Conservation (phyloP, 2,888 invertebrate species). For the Pristionchus exspectatus region DNA sequence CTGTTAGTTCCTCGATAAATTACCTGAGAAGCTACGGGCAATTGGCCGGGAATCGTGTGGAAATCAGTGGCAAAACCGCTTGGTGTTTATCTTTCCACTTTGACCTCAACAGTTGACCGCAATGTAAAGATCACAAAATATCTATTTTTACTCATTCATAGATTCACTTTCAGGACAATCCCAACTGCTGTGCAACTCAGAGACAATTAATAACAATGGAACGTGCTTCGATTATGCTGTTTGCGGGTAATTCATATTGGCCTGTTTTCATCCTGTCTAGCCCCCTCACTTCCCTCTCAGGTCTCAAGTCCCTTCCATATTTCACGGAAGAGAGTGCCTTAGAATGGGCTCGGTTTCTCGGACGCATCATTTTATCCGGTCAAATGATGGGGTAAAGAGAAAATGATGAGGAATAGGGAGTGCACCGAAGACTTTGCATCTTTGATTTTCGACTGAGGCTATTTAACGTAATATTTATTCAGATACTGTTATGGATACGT, state of each 20-base stretch:
- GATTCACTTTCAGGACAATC: not conserved
- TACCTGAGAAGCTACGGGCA: not conserved
- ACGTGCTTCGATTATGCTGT: constrained; percentile 24
- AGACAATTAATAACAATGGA: constrained; percentile 10
- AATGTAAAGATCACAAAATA: not conserved
- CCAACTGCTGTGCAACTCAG: not conserved
- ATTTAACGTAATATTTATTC: not conserved
- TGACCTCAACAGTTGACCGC: not conserved
- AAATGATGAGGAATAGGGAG: not conserved
- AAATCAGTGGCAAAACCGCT: not conserved
- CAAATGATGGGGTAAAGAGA: not conserved
- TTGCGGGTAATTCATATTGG: not conserved
- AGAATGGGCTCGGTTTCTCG: not conserved
- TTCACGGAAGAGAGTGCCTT: not conserved
- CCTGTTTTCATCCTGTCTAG: not conserved
- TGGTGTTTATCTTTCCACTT: not conserved
- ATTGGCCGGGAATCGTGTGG: not conserved
- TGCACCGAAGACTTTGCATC: not conserved
- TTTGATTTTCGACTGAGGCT: not conserved
- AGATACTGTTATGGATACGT: constrained; percentile 53
- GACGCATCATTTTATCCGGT: not conserved
- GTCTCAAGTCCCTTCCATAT: not conserved
- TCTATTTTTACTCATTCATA: not conserved
- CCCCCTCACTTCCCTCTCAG: not conserved
- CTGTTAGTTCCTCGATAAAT: not conserved